Base-by-base conservation (phyloP, 1,140 invertebrate genomes). In the Lasaia peninsularis region DNA sequence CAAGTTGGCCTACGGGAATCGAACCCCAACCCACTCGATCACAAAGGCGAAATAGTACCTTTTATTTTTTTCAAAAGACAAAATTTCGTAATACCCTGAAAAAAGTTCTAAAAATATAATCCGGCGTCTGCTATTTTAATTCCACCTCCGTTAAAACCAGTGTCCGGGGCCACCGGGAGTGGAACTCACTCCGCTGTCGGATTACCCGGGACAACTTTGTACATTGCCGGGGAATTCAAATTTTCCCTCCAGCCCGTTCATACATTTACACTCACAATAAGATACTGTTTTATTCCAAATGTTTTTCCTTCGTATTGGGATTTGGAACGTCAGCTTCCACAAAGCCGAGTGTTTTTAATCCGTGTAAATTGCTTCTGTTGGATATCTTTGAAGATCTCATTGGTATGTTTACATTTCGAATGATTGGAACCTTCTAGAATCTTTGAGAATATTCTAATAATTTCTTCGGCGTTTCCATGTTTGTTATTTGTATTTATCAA, bases 121-220 rank as follows among this genome's bases (percentile, higher is more conserved):
- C 37, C 40, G 6, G 16, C 40, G 32, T 48, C 40, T 57, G 55
- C 14, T 52, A 32, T 57, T 57, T 57, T 57, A 57, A 57, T 57
- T 57, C 56, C 18, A 50, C 12, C 48, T 12, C 20, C 31, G 52
- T 44, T 55, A 50, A 60, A 49, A 20, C 52, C 40, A 35, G 32
- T 7, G 58, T 44, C 52, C 56, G 32, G 20, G 51, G 51, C 51
- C 51, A 34, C 18, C 14, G 51, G 31, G 51, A 52, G 28, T 34
- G 33, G 33, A 52, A 58, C 56, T 60, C 58, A 52, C 54, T 62
- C 60, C 12, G 49, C 60, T 62, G 60, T 62, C 60, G 60, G 60
- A 62, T 62, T 62, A 62, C 35, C 12, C 35, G 54, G 20, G 33
- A 52, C 24, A 28, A 52, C 10, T 16, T 28, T 14, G 21, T 51